Evolutionary conservation across 1,140 invertebrate genomes (phyloP), one percentile per base, ranked within the genome.

Genomic region (Drosophila funebris): DNA sequence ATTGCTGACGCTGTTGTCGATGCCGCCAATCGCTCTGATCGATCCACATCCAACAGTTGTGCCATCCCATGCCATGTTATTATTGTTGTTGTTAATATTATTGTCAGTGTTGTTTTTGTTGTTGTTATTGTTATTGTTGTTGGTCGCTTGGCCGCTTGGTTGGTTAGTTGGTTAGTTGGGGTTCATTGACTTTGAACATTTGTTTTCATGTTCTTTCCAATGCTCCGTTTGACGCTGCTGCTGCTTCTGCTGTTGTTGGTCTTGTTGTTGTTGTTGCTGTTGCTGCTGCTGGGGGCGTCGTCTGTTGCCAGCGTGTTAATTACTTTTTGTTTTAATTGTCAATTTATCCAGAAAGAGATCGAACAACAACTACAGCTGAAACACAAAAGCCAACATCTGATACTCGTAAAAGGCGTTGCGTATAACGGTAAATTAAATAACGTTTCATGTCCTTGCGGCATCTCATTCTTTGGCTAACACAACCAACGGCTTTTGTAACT

Each of bases 281-380:
- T 43, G 31, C 36, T 31, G 69, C 44, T 70, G 71, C 37, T 71
- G 66, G 70, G 56, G 61, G 61, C 61, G 50, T 29, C 50, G 50
- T 37, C 63, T 16, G 56, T 22, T 75, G 57, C 33, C 72, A 56
- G 71, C 56, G 83, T 87, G 82, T 78, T 87, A 88, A 87, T 87
- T 87, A 56, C 78, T 87, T 88, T 76, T 88, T 66, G 63, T 88
- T 87, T 88, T 88, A 87, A 87, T 87, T 87, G 74, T 70, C 75
- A 76, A 87, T 82, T 88, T 67, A 82, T 54, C 60, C 48, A 31
- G 29, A 31, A 72, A 44, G 57, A 43, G 24, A 66, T 63, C 56
- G 63, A 68, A 77, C 44, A 31, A 20, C 18, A 53, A 41, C 46
- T 44, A 22, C 16, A 4, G 9, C 7, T 4, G 9, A 16, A 5